Base-by-base conservation (phyloP, 2,888 invertebrate species). In the Hololepta plana region DNA sequence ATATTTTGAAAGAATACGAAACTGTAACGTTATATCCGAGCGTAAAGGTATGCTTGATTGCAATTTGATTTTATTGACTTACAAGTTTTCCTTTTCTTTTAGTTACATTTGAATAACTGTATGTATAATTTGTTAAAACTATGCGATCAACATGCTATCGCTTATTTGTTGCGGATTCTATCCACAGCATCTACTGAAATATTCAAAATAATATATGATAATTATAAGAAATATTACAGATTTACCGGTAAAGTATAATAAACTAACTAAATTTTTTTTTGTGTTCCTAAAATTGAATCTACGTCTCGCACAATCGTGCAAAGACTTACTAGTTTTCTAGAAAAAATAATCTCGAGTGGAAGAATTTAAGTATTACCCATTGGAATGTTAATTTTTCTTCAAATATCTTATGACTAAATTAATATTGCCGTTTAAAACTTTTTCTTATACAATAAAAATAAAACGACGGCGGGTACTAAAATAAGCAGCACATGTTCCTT, bases 221-320 rank as follows among this genome's bases (percentile, higher is more conserved):
- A 54, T 40, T 60, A 57, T 38, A 57, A 54, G 21, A 59, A 53
- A 41, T 59, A 53, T 46, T 55, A 59, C 41, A 51, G 49, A 33
- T 61, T 56, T 39, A 57, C 53, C 24, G 62, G 62, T 27, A 60
- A 57, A 52, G 54, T 59, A 25, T 60, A 45, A 33, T 7, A 24
- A 24, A 11, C 9, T 23, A n/a, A n/a, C n/a, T n/a, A n/a, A n/a
- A n/a, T n/a, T n/a, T n/a, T n/a, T n/a, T n/a, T n/a, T n/a, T n/a
- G n/a, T n/a, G n/a, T n/a, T n/a, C n/a, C n/a, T n/a, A n/a, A n/a
- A n/a, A n/a, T n/a, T n/a, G n/a, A n/a, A n/a, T n/a, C n/a, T n/a
- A n/a, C n/a, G n/a, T n/a, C n/a, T n/a, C n/a, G n/a, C n/a, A n/a
- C n/a, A n/a, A n/a, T n/a, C n/a, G n/a, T n/a, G n/a, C n/a, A n/a